Evolutionary conservation across 2,888 invertebrate genomes (phyloP).

Genomic region (Adineta ricciae): DNA sequence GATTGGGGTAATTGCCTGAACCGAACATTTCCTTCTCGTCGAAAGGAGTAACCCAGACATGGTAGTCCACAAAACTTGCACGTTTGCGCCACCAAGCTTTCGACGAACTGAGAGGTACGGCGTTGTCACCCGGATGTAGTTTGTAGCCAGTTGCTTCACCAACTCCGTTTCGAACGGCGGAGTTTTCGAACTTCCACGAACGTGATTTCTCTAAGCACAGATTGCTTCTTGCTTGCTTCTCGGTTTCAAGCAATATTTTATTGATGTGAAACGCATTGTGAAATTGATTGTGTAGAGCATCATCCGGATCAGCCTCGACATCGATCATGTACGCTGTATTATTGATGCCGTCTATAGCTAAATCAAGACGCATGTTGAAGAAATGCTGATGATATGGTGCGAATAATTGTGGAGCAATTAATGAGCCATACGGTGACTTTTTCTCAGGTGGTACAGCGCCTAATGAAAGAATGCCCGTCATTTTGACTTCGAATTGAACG

Average conservation of each 20-base stretch:
- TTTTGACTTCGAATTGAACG: neutral
- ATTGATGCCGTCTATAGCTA: neutral
- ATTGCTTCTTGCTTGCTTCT: neutral
- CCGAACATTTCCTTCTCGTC: neutral
- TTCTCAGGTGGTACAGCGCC: neutral
- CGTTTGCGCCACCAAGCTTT: slow-evolving; percentile 27
- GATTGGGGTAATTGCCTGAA: neutral
- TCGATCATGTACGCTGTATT: neutral
- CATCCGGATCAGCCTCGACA: neutral
- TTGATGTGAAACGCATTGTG: neutral
- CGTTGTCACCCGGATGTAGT: neutral
- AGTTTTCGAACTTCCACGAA: neutral
- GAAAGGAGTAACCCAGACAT: slow-evolving; percentile 34
- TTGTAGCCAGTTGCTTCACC: neutral
- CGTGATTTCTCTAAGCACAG: neutral
- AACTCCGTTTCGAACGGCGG: neutral
- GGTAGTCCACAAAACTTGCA: slow-evolving; percentile 33
- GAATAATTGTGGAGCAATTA: neutral
- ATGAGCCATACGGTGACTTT: neutral
- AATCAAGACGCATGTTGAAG: neutral
- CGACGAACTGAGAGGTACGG: slow-evolving; percentile 20
- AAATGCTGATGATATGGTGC: neutral
- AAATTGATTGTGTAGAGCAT: neutral
- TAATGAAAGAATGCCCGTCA: neutral
- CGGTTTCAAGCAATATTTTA: neutral